Base-by-base conservation (phyloP, 2,797 vertebrate species). In the Cossypha heuglini region DNA sequence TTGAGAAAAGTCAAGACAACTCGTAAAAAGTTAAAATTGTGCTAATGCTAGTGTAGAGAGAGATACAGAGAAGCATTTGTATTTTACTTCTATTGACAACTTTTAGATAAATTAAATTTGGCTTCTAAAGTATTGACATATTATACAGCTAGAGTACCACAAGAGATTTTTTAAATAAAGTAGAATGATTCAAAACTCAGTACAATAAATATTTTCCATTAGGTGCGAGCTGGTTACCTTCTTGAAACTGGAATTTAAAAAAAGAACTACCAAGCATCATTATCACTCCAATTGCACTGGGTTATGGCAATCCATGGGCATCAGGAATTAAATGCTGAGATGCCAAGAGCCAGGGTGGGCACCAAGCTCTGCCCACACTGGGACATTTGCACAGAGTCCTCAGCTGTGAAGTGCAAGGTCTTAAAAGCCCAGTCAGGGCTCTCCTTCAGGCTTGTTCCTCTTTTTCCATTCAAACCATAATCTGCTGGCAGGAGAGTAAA, bases 121-220 rank as follows among this genome's bases (percentile, higher is more conserved):
- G 25, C 35, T 90, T 78, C 54, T 63, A 16, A 84, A 81, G 17
- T 62, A 88, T 35, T 68, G 83, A 66, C 38, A 68, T 67, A 33
- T 55, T 66, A 69, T 26, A 67, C 52, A 80, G 75, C 21, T 13
- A 61, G 58, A 77, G 18, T 14, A 72, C 55, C 84, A 62, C 80
- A 66, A 29, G 59, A 74, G 52, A 80, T 61, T 94, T 79, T 95
- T 91, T 89, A 91, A 93, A 92, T 95, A 71, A 92, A 94, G 71
- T 49, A 43, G 52, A 94, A 85, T 57, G 55, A 78, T 79, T 89
- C 55, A 87, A 92, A 94, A 74, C 49, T 75, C 59, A 38, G 40
- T 29, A 63, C 43, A 89, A 66, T 57, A 91, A 87, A 89, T 85
- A 91, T 52, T 76, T 89, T 38, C 69, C 37, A 79, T 42, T 85